phyloP scores from a whole-genome alignment of 2,113 vertebrate genomes.

The Globicephala melas region DNA sequence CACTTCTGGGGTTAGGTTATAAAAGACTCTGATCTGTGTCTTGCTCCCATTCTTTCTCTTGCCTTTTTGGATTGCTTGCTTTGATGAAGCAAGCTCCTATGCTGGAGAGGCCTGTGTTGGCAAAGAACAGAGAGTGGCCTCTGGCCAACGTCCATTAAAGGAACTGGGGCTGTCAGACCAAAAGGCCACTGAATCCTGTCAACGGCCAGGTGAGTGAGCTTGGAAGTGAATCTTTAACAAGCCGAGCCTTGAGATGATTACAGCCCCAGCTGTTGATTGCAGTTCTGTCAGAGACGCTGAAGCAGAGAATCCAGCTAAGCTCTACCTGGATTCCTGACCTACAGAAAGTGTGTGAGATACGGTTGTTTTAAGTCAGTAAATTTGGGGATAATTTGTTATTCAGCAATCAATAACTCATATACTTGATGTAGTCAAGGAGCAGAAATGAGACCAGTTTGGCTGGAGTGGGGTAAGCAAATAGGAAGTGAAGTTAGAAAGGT shows the following conservation, averaged over 20 bases:
- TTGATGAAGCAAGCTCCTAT: not conserved
- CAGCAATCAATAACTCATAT: not conserved
- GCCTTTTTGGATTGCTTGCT: not conserved
- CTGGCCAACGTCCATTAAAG: not conserved
- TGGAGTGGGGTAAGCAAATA: not conserved
- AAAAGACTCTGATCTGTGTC: not conserved
- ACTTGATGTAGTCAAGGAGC: not conserved
- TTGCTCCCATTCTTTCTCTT: not conserved
- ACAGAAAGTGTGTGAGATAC: not conserved
- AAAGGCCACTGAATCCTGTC: not conserved
- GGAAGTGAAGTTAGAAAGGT: not conserved
- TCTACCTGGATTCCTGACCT: not conserved
- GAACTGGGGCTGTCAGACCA: not conserved
- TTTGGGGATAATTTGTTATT: not conserved
- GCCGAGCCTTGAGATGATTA: not conserved
- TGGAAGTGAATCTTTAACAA: not conserved
- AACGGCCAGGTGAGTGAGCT: not conserved
- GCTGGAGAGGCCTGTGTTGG: not conserved
- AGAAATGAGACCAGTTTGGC: not conserved
- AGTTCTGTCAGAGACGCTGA: not conserved
- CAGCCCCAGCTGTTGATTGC: not conserved
- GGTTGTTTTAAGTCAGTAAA: not conserved
- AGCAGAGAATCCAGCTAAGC: not conserved
- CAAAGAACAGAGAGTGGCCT: not conserved
- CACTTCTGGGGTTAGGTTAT: not conserved